Conservation (phyloP, 2,888 invertebrate genomes). For the Harpagoxenus sublaevis region DNA sequence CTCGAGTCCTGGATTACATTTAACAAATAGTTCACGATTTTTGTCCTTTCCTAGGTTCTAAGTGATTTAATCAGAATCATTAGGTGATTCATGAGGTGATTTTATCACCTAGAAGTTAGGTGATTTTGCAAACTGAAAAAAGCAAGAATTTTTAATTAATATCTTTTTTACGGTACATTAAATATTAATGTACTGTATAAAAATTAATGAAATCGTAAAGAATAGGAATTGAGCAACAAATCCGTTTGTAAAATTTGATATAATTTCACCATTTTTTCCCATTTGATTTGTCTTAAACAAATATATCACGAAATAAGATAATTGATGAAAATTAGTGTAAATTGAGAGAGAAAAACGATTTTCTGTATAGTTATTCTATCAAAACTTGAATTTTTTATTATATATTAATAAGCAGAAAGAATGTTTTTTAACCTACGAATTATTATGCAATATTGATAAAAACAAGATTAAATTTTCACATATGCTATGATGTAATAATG, state of each 20-base stretch:
- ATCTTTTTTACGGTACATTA: not conserved
- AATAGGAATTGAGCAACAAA: not conserved
- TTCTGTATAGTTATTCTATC: not conserved
- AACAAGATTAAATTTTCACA: slow-evolving; percentile 18
- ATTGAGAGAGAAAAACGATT: not conserved
- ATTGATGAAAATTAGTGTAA: not conserved
- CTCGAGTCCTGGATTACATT: slow-evolving; percentile 50
- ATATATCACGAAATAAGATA: not conserved
- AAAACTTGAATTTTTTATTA: not conserved
- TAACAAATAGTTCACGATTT: slow-evolving; percentile 16
- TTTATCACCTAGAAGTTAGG: too few species aligned
- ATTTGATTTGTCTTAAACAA: not conserved
- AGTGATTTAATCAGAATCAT: too few species aligned
- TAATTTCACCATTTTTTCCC: not conserved
- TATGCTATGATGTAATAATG: slow-evolving; percentile 36
- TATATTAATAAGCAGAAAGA: not conserved
- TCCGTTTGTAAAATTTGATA: not conserved
- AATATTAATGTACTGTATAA: not conserved
- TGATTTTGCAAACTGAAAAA: not conserved
- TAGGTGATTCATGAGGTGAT: too few species aligned
- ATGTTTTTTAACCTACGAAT: not conserved
- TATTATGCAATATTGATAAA: slow-evolving; percentile 14
- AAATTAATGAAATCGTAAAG: not conserved
- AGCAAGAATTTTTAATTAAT: not conserved
- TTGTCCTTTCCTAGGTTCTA: slow-evolving; percentile 39